Percentiles rank a stretch among this genome's conserved stretches.
phyloP scores from a whole-genome alignment of 2,797 vertebrate genomes.

The Cheirogaleus major region DNA sequence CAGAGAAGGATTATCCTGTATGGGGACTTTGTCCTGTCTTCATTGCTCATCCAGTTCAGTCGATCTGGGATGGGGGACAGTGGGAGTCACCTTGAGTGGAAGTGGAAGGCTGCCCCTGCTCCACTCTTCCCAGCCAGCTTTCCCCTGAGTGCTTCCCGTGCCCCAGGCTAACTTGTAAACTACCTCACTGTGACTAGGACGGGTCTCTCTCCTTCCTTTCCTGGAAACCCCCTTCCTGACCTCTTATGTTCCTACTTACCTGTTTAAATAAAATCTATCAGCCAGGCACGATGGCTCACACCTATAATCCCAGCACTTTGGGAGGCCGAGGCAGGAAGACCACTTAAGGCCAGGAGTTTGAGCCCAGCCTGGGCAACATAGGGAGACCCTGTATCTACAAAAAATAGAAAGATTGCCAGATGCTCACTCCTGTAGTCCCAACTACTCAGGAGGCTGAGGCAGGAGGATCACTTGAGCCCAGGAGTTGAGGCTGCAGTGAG shows the following conservation, averaged over 20 bases:
- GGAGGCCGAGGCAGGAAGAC: background rate
- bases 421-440: no score
- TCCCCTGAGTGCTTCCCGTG: background rate
- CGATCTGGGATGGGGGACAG: background rate
- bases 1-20: background rate
- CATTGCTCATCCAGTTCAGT: background rate
- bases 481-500: background rate
- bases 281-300: background rate
- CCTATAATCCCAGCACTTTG: background rate
- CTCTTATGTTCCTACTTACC: background rate
- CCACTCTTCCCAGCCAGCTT: background rate
- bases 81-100: background rate
- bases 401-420: background rate
- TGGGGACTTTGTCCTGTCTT: background rate
- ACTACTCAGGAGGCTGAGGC: background rate
- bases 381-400: background rate
- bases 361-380: background rate
- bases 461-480: background rate
- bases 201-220: background rate
- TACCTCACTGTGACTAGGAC: background rate
- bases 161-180: background rate
- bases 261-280: background rate
- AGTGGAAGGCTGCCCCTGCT: background rate
- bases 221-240: background rate
- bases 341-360: background rate